These are phyloP conservation scores for Sphenodon punctatus DNA, from an alignment of 2,797 vertebrate genomes.

Conservation along the genomic window DNA sequence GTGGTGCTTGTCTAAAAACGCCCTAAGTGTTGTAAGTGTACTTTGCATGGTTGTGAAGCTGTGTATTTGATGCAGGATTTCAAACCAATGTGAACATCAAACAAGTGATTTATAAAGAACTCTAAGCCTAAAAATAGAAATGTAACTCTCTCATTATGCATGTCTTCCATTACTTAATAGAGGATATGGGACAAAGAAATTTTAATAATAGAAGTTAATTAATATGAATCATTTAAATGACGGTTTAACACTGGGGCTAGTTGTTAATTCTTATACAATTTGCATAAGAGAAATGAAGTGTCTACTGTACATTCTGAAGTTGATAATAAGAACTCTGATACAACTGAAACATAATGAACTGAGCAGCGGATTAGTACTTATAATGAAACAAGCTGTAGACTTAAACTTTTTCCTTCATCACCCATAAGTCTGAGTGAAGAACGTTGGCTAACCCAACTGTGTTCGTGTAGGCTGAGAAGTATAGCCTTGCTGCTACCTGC, in stretches of 20 bases:
- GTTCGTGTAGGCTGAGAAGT: too few relatives aligned
- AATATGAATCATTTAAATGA: background rate
- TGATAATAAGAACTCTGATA: background rate
- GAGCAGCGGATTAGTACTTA: background rate
- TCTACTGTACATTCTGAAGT: background rate
- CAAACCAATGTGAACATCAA: background rate
- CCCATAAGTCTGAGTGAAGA: background rate
- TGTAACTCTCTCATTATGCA: background rate
- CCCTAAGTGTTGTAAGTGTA: background rate
- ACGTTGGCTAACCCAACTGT: background rate
- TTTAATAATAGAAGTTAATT: background rate
- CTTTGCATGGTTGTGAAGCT: background rate
- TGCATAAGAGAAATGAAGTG: background rate
- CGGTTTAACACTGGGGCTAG: background rate
- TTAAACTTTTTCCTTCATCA: background rate
- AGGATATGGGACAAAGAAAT: background rate
- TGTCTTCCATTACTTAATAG: background rate
- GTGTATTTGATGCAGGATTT: background rate
- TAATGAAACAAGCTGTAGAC: background rate
- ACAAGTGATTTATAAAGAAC: background rate
- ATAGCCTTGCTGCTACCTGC: too few relatives aligned
- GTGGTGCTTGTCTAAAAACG: too few relatives aligned
- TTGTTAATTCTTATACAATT: background rate
- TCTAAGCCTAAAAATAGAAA: background rate
- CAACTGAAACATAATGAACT: background rate